A percentile compares a stretch with the other conserved stretches of the same genome.
Conservation (phyloP, 1,140 invertebrate species). For the Sminthurides bifidus region DNA sequence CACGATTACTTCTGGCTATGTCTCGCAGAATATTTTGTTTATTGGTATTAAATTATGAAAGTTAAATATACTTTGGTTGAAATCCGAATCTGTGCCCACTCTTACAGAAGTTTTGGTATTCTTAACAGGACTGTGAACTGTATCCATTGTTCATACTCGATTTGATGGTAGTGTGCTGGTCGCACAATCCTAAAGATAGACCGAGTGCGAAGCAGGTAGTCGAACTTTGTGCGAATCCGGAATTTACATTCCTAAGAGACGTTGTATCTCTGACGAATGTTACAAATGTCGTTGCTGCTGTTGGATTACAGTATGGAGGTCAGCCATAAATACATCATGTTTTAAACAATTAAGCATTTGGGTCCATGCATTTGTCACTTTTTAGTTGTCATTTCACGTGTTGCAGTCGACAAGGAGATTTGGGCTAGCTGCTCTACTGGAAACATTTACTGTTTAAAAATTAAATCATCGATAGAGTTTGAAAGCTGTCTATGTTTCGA, state of each 20-base stretch:
- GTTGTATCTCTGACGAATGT: constrained; percentile 45
- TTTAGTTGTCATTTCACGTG: constrained; percentile 5
- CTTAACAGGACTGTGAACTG: constrained; percentile 35
- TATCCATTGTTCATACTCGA: constrained; percentile 86
- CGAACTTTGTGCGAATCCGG: constrained; percentile 76
- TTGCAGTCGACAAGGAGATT: constrained; percentile 24
- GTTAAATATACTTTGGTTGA: no score
- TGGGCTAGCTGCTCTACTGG: constrained; percentile 32
- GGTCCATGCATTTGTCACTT: neutral
- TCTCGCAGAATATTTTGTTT: no score
- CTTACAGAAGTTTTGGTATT: constrained; percentile 8
- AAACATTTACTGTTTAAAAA: constrained; percentile 37
- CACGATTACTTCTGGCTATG: no score
- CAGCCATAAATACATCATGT: neutral
- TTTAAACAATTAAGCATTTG: neutral
- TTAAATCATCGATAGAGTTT: constrained; percentile 36
- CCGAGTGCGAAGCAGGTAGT: constrained; percentile 89
- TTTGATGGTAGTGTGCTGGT: constrained; percentile 92
- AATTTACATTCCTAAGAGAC: constrained; percentile 79
- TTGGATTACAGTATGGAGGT: constrained; percentile 27
- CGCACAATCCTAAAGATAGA: constrained; percentile 68
- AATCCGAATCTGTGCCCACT: no score
- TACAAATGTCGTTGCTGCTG: constrained; percentile 24
- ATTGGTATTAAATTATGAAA: no score
- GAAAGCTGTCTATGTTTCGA: constrained; percentile 60